Evolutionary conservation across 2,888 invertebrate species (phyloP), one percentile per base, ranked within the genome.

Genomic region (Drosophila anceps): DNA sequence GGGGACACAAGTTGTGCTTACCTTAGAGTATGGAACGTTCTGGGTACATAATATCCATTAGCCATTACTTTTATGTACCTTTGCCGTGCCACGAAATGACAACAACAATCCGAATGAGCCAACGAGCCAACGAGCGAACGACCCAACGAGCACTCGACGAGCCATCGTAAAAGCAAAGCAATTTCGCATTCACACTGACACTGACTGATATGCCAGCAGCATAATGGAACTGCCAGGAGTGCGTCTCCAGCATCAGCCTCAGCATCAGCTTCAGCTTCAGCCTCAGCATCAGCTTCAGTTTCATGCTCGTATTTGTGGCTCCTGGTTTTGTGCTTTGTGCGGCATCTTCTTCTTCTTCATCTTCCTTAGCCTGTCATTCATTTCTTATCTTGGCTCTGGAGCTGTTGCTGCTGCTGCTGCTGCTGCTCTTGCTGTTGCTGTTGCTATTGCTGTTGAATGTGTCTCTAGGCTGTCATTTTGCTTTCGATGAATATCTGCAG

Each of bases 401-500:
- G 78, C 81, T 78, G 75, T 81, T 79, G 78, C 69, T 81, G 54
- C 27, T 72, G 75, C 73, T 81, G 69, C 39, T 79, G 83, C 35
- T 13, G 35, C 4, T 81, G 69, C 39, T 79, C 82, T 13, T 13
- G 35, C 4, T 12, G 20, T 2, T 27, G 44, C 33, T 33, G 68
- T 69, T 79, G 76, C 75, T 73, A 69, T 76, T 81, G 69, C 59
- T 79, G 84, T 79, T 86, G 91, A 91, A 92, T 92, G 92, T 92
- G 92, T 92, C 92, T 92, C 91, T 92, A 84, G 92, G 92, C 92
- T 92, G 91, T 92, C 92, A 92, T 92, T 92, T 92, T 88, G 90
- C 91, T 92, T 90, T 91, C 91, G 91, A 91, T 91, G 90, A 87
- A 86, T 90, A 91, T 91, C 91, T 90, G 76, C 66, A 73, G 69